A percentile compares a stretch with the other conserved stretches of the same genome.
These are phyloP conservation scores for Pangasianodon gigas DNA, from an alignment of 2,113 vertebrate genomes.

Conservation along the genomic window DNA sequence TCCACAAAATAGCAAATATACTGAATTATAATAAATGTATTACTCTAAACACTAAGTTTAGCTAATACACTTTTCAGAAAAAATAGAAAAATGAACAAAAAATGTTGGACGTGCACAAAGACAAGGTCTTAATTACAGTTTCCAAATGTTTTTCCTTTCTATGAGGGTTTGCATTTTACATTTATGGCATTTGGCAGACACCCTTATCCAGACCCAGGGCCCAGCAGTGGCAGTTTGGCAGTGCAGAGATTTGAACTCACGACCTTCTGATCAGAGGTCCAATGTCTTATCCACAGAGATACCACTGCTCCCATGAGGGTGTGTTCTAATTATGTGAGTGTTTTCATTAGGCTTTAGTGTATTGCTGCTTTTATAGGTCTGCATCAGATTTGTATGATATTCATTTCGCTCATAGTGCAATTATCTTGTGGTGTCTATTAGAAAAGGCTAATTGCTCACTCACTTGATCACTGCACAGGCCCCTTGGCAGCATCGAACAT, in stretches of 20 bases:
- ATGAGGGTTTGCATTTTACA: background rate
- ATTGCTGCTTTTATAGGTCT: background rate
- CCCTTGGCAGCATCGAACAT: constrained; percentile 82
- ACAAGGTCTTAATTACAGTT: background rate
- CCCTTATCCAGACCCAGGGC: too few relatives aligned
- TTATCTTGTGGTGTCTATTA: background rate
- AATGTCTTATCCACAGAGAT: too few relatives aligned
- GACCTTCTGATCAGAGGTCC: too few relatives aligned
- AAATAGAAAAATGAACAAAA: too few relatives aligned
- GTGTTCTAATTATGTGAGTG: background rate
- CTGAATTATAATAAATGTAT: too few relatives aligned
- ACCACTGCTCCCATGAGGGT: background rate
- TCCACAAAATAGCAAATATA: too few relatives aligned
- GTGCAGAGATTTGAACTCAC: too few relatives aligned
- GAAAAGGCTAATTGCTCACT: background rate
- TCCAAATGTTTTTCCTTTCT: background rate
- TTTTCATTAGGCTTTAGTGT: background rate
- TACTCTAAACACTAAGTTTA: too few relatives aligned
- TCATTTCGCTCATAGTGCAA: background rate
- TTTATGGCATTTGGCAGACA: too few relatives aligned
- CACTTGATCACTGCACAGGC: constrained; percentile 57
- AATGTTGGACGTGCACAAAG: too few relatives aligned
- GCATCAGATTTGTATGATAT: background rate
- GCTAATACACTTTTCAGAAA: too few relatives aligned
- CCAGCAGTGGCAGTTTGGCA: too few relatives aligned